phyloP scores from a whole-genome alignment of 1,140 invertebrate species.

The Colletes gigas region DNA sequence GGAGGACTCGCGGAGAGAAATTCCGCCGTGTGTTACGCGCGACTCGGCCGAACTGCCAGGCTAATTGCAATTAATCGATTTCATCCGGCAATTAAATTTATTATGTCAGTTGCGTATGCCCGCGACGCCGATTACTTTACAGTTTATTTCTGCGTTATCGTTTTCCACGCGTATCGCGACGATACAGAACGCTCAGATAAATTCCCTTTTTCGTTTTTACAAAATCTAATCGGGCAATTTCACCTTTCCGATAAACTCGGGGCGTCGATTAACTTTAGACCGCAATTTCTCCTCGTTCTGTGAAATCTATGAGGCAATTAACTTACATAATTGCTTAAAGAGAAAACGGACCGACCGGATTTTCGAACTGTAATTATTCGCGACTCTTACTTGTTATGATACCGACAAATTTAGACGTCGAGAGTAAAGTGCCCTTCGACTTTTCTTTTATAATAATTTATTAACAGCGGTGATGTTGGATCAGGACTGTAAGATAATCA shows the following conservation, averaged over 20 bases:
- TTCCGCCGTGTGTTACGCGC: neutral
- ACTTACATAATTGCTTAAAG: neutral
- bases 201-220: neutral
- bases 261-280: neutral
- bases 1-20: neutral
- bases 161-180: neutral
- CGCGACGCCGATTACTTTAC: neutral
- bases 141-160: neutral
- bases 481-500: no score
- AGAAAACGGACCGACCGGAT: neutral
- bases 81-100: slow-evolving; percentile 25
- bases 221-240: neutral
- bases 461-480: no score
- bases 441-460: no score
- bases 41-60: neutral
- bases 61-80: slow-evolving; percentile 29
- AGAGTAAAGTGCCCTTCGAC: no score
- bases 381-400: no score
- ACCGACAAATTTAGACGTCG: no score
- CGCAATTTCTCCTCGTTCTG: neutral
- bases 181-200: neutral
- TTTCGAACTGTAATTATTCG: neutral
- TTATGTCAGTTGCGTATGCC: neutral
- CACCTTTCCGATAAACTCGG: neutral
- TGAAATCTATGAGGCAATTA: neutral